Conservation (phyloP, 2,797 vertebrate species). For the Gila robusta region DNA sequence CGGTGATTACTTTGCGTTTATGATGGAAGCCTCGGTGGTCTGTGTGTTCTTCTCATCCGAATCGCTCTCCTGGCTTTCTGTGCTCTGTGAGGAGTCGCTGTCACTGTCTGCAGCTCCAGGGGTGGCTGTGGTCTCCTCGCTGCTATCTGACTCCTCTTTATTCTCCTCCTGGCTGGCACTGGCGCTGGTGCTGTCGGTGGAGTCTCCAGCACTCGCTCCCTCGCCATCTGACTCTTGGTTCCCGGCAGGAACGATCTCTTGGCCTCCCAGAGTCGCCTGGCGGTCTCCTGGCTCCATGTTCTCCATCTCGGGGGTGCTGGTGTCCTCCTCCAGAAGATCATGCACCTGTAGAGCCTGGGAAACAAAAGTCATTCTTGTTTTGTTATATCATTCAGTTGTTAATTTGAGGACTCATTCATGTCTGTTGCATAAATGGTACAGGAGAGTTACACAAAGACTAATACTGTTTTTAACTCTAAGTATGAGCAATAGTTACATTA, state of each 20-base stretch:
- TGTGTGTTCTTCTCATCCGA: conserved; percentile 63
- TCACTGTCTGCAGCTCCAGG: conserved; percentile 71
- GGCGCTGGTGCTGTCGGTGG: conserved; percentile 59
- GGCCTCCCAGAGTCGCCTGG: conserved; percentile 61
- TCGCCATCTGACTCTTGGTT: conserved; percentile 40
- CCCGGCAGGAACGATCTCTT: neutral
- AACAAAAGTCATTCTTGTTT: neutral
- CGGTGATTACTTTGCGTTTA: conserved; percentile 76
- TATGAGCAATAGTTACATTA: no score
- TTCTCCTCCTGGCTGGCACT: conserved; percentile 65
- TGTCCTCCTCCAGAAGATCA: conserved; percentile 74
- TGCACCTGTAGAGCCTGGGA: conserved; percentile 77
- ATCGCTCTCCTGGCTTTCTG: conserved; percentile 72
- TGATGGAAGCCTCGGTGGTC: conserved; percentile 65
- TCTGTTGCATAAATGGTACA: neutral
- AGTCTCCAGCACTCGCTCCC: conserved; percentile 54
- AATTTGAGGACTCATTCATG: neutral
- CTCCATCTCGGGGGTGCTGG: conserved; percentile 78
- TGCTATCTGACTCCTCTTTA: conserved; percentile 66
- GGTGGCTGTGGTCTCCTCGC: conserved; percentile 76
- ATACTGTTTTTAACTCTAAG: no score
- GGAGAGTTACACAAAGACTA: no score
- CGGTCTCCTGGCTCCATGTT: conserved; percentile 58
- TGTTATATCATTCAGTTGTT: neutral
- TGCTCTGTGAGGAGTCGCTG: conserved; percentile 73